Evolutionary conservation across 2,113 vertebrate genomes (phyloP).

Genomic region (Vidua chalybeata): DNA sequence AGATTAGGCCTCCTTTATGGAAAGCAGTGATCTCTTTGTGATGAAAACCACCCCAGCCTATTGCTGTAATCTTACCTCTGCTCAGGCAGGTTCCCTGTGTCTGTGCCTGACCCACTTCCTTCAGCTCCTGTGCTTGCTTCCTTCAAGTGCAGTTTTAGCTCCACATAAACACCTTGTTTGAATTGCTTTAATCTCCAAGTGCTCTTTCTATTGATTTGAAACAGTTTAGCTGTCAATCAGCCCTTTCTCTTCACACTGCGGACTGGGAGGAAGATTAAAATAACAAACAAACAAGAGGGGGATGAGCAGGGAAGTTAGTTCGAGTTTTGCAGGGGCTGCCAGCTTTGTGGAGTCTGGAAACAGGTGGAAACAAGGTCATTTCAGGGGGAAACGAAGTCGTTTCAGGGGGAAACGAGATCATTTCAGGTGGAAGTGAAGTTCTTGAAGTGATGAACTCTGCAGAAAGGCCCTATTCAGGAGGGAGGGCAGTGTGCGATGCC

Average conservation of each 20-base stretch:
- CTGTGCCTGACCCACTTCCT: constrained; percentile 74
- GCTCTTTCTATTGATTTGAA: constrained; percentile 70
- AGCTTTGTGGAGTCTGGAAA: background rate
- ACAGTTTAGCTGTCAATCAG: constrained; percentile 78
- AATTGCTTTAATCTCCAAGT: constrained; percentile 75
- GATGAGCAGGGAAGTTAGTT: constrained; percentile 16
- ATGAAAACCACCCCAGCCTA: constrained; percentile 60
- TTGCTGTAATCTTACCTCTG: constrained; percentile 64
- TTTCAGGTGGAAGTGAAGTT: background rate
- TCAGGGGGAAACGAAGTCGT: background rate
- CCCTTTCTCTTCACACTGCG: constrained; percentile 43
- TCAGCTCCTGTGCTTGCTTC: constrained; percentile 56
- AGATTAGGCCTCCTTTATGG: constrained; percentile 63
- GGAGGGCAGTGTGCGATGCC: background rate
- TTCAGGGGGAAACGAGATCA: background rate
- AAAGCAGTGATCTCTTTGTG: constrained; percentile 64
- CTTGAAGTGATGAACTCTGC: background rate
- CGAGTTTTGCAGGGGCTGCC: constrained; percentile 11
- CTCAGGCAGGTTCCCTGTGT: background rate
- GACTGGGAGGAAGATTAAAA: constrained; percentile 72
- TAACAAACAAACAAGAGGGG: constrained; percentile 72
- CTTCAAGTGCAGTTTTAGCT: constrained; percentile 76
- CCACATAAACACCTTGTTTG: constrained; percentile 75
- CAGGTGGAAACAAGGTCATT: background rate
- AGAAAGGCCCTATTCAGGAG: background rate